Evolutionary conservation across 1,140 invertebrate genomes (phyloP), one percentile per base, ranked within the genome.

Genomic region (Drosophila kepulauana): DNA sequence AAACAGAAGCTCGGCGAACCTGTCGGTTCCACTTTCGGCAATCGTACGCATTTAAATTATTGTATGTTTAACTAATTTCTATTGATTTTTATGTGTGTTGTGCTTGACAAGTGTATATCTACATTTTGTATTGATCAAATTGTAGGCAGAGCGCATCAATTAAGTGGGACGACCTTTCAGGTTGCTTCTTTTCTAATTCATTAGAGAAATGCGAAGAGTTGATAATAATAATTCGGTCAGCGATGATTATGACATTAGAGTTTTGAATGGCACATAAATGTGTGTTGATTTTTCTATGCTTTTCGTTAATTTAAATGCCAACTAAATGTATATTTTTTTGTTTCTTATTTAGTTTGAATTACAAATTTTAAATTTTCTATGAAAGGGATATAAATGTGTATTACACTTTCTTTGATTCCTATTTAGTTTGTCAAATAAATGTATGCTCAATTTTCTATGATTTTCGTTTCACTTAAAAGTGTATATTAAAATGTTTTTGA

Each of bases 11-110:
- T 88, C 74, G 70, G 13, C 62, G 52, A 84, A 80, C 78, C 71
- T 88, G 84, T 88, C 84, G 68, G 84, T 88, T 88, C 85, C 85
- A 89, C 84, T 88, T 84, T 84, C 74, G 61, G 64, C 65, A 75
- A 75, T 69, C 70, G 69, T 66, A 66, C 75, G 48, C 67, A 84
- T 88, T 88, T 78, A 79, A 84, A 88, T 88, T 89, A 88, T 88
- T 78, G 64, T 48, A 73, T 88, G 74, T 81, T 81, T 79, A 67
- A 89, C 85, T 88, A 84, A 84, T 88, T 88, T 88, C 74, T 68
- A 80, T 80, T 64, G 67, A 62, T 58, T 78, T 82, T 84, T 80
- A 81, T 88, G 74, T 67, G 51, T 63, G 74, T 59, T 82, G 54
- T 64, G 67, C 64, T 67, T 84, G 84, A 84, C 77, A 80, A 69